Evolutionary conservation across 2,888 invertebrate species (phyloP), one percentile per base, ranked within the genome.

Genomic region (Caenorhabditis afra): DNA sequence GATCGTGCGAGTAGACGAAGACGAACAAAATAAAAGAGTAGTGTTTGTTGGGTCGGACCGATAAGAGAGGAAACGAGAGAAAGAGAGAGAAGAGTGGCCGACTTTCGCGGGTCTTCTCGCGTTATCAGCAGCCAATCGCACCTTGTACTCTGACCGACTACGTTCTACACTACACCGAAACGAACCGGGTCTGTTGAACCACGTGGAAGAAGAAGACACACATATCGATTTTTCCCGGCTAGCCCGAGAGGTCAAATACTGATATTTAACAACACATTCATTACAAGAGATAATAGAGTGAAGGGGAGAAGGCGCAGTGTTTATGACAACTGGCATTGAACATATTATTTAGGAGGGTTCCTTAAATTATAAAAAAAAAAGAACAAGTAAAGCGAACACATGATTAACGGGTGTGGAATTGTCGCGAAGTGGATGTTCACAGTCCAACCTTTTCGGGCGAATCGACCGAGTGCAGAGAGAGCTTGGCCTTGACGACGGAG

Each of bases 401-500:
- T 50, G 10, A n/a, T 55, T 47, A 64, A 35, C n/a, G 29, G 11
- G 14, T 20, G 23, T 12, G 29, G n/a, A 29, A 29, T 5, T 29
- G 4, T 3, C 3, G 29, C 29, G 29, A n/a, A 7, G 44, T 23
- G 39, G 12, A 20, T 5, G 12, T 35, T 55, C 18, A 41, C 29
- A 45, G 11, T 39, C 52, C 44, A 12, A 14, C 3, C 23, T 65
- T 66, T 7, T 65, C 65, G 8, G 50, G 58, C n/a, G 52, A 35
- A 1, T 75, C 66, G 37, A 20, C 10, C n/a, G 75, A 61, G 50
- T 59, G 53, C 12, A 77, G 55, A 20, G 77, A 66, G 16, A 77
- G 62, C 22, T 76, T 77, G n/a, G 67, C 79, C 68, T 83, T 83
- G 44, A 83, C 81, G 41, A 74, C 70, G 14, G 77, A 77, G 47